Evolutionary conservation across 2,113 vertebrate genomes (phyloP).

Genomic region (Poecile atricapillus): DNA sequence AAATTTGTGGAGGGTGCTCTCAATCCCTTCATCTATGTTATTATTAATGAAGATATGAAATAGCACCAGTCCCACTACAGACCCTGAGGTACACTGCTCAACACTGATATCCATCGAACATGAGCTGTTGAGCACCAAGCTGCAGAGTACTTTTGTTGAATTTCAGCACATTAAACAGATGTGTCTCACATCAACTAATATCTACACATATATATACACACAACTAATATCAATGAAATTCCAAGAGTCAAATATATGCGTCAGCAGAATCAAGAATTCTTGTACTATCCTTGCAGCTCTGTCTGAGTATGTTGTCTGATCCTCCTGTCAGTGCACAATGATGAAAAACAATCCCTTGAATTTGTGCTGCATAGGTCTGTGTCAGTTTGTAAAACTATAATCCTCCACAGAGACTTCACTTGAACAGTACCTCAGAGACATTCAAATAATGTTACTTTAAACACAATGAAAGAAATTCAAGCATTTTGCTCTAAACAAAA

Average conservation of each 20-base stretch:
- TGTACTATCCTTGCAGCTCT: not conserved
- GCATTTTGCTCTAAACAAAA: not conserved
- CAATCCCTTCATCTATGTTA: not conserved
- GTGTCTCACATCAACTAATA: not conserved
- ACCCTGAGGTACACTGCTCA: rapidly evolving
- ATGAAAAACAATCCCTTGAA: not conserved
- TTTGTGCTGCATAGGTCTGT: not conserved
- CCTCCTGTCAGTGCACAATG: not conserved
- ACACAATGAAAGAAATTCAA: not conserved
- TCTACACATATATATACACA: not conserved
- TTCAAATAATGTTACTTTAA: not conserved
- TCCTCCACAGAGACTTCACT: not conserved
- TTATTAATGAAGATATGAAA: not conserved
- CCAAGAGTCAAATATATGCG: not conserved
- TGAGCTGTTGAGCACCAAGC: not conserved
- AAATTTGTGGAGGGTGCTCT: not conserved
- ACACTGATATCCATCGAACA: rapidly evolving
- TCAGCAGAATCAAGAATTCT: not conserved
- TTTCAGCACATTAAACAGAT: not conserved
- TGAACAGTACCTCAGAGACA: not conserved
- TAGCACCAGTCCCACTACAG: not conserved
- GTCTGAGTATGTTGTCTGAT: not conserved
- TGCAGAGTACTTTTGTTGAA: not conserved
- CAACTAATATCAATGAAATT: not conserved
- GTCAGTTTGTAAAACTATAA: not conserved